Evolutionary conservation across 2,113 vertebrate genomes (phyloP).

Genomic region (Vidua chalybeata): DNA sequence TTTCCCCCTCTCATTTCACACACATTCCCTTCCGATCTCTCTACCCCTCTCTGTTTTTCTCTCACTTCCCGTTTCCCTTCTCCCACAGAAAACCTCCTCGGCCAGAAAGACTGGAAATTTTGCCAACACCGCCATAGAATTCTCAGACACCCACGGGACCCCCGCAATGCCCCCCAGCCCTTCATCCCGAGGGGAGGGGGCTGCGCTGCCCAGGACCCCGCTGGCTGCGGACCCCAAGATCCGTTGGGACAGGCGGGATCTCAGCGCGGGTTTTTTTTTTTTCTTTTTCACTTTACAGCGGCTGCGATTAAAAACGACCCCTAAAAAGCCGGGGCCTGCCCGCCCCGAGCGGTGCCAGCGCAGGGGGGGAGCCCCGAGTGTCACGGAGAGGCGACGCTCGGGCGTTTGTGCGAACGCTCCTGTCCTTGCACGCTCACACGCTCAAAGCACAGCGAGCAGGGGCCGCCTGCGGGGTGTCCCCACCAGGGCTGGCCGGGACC

Average conservation of each 20-base stretch:
- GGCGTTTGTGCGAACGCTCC: not conserved
- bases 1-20: not conserved
- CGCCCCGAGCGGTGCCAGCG: not conserved
- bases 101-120: not conserved
- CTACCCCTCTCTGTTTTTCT: not conserved
- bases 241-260: not conserved
- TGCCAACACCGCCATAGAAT: not conserved
- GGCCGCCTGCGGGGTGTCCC: not conserved
- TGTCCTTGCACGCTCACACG: not conserved
- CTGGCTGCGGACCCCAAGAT: not conserved
- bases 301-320: not conserved
- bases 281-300: not conserved
- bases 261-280: rapidly evolving
- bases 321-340: too few species aligned
- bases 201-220: not conserved
- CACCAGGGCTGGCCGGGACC: too few species aligned
- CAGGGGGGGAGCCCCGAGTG: not conserved
- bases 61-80: not conserved
- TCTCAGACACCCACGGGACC: not conserved
- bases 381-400: not conserved
- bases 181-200: not conserved
- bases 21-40: not conserved
- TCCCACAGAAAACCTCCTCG: not conserved
- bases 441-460: rapidly evolving
- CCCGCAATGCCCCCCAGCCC: not conserved